Evolutionary conservation across 2,888 invertebrate genomes (phyloP).

Genomic region (Spisula subtruncata): DNA sequence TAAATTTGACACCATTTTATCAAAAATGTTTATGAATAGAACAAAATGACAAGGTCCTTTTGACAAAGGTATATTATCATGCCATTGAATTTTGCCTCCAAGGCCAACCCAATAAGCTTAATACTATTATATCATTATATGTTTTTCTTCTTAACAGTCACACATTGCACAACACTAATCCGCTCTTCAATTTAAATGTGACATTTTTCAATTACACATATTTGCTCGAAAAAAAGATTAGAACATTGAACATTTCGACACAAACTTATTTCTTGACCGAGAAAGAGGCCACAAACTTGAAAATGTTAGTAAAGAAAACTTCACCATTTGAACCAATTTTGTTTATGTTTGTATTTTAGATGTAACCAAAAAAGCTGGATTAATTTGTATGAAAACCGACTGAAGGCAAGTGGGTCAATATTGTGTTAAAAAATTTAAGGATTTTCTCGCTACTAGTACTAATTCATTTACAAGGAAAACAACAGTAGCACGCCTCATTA

Average conservation of each 20-base stretch:
- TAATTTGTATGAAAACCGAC: neutral
- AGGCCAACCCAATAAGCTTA: constrained; percentile 24
- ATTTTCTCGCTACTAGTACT: neutral
- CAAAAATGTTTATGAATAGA: constrained; percentile 32
- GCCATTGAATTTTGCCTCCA: constrained; percentile 3
- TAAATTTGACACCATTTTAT: constrained; percentile 41
- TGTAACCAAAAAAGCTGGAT: too few relatives aligned
- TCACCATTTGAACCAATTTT: too few relatives aligned
- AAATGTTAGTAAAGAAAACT: too few relatives aligned
- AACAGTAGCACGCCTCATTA: neutral
- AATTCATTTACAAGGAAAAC: constrained; percentile 11
- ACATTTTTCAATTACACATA: too few relatives aligned
- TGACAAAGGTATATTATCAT: constrained; percentile 21
- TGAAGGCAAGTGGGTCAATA: neutral
- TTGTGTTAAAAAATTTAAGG: neutral
- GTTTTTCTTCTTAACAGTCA: constrained; percentile 18
- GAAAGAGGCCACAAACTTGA: too few relatives aligned
- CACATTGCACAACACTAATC: neutral
- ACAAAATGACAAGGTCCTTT: constrained; percentile 34
- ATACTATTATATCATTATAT: constrained; percentile 27
- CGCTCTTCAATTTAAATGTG: constrained; percentile 25
- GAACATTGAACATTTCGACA: too few relatives aligned
- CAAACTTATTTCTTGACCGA: too few relatives aligned
- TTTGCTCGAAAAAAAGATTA: too few relatives aligned
- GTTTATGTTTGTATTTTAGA: too few relatives aligned